Evolutionary conservation across 2,797 vertebrate species (phyloP), one percentile per base, ranked within the genome.

Genomic region (Protosalanx chinensis): DNA sequence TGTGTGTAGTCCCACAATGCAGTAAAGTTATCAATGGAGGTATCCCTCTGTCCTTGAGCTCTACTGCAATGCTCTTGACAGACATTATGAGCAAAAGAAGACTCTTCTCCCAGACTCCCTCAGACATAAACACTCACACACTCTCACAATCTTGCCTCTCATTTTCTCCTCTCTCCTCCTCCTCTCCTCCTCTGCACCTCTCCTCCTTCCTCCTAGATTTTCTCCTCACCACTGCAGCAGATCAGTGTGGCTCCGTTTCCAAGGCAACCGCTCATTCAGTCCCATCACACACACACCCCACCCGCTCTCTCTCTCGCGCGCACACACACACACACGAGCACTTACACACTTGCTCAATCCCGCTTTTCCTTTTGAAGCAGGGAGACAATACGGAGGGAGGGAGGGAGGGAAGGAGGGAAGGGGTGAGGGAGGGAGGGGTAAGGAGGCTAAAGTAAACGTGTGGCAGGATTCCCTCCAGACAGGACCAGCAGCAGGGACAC

Each of bases 321-420:
- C 23, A 27, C 63, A 66, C 65, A 7, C 12, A 56, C 65, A 63
- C 65, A 68, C 72, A 70, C 76, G 70, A 70, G 75, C 51, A 66
- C 61, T 49, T 56, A 68, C 56, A 61, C 37, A 30, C 59, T 30
- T 35, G 15, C 37, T 27, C 66, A 56, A 58, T n/a, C 68, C 63
- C 70, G 67, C 70, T 59, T 73, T 68, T 72, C 30, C 64, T 82
- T 85, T 73, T 85, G 73, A 76, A 82, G 72, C 80, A 78, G 80
- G 74, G 79, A 84, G 75, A 87, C 80, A 81, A 82, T 76, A 75
- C 77, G 64, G 74, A 77, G 68, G 67, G 63, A 35, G 30, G 57
- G 72, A 65, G 59, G 27, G 16, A n/a, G 37, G 37, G 30, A 56
- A 4, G 16, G 51, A 57, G 66, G 58, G 23, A 27, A 27, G 23